Base-by-base conservation (phyloP, 2,113 vertebrate genomes). In the Butastur rufipennis region DNA sequence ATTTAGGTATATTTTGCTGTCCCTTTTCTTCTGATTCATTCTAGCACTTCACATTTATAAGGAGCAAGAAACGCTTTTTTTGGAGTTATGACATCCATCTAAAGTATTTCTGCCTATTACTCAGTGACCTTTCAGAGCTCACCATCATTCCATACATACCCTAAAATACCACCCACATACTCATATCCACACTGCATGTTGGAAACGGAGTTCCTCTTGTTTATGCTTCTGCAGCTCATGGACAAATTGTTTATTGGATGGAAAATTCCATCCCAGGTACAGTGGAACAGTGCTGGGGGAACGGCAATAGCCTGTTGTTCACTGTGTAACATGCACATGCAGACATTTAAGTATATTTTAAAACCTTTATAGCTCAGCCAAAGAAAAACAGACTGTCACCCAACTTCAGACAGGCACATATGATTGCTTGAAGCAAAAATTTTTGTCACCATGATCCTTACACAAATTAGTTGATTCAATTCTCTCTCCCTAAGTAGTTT, bases 331-430 rank as follows among this genome's bases (percentile, higher is more conserved):
- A 20, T 10, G 31, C 32, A 32, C 14, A 10, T 13, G 16, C 2
- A 53, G n/a, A 32, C 2, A 13, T 74, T 63, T 38, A 53, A 58
- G 25, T 53, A 11, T 32, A 31, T 27, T 55, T 62, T 26, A 88
- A 90, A 74, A 59, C 9, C 16, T 83, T 56, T 66, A 26, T 17
- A 42, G 22, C 23, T 59, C 34, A 47, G 18, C 4, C 9, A 86
- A 78, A 74, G 12, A 7, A 83, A 88, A 81, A 9, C 31, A 58
- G 43, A 58, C 40, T 26, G 16, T 66, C 9, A 58, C 32, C 45
- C 50, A 45, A 1, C 6, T 11, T 75, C 55, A 71, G 50, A 42
- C 6, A 88, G 32, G 6, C 0, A 0, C 2, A 2, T 11, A 31
- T 31, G 42, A 67, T 43, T 4, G 2, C 68, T 47, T 43, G 38